A percentile compares a stretch with the other conserved stretches of the same genome.
Conservation (phyloP, 2,888 invertebrate genomes). For the Apotomis turbidana region DNA sequence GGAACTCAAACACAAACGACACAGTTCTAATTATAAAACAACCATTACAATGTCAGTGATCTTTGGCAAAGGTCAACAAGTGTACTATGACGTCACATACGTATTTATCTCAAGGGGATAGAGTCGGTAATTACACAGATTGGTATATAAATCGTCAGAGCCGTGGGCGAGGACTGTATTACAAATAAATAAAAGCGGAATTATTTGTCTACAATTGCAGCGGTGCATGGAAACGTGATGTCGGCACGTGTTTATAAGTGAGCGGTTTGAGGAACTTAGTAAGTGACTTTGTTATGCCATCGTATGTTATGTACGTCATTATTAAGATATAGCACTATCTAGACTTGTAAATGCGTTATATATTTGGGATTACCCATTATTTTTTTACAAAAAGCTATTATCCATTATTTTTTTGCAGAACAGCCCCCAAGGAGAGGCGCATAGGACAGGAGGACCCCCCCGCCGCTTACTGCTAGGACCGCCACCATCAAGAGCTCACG, state of each 20-base stretch:
- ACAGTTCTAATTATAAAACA: slow-evolving; percentile 26
- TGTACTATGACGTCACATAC: neutral
- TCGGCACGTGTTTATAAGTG: slow-evolving; percentile 13
- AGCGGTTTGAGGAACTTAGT: neutral
- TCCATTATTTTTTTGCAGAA: too few species aligned
- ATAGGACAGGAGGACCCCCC: too few species aligned
- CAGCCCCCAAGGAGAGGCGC: too few species aligned
- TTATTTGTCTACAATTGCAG: neutral
- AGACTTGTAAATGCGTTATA: too few species aligned
- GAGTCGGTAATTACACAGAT: slow-evolving; percentile 2
- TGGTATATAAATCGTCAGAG: neutral
- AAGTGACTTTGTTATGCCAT: slow-evolving; percentile 1
- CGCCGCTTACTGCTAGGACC: too few species aligned
- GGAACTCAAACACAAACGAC: slow-evolving; percentile 3
- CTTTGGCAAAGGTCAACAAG: slow-evolving; percentile 33
- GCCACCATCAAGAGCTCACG: too few species aligned
- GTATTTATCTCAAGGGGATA: slow-evolving; percentile 6
- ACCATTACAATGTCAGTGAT: slow-evolving; percentile 32
- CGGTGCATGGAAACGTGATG: slow-evolving; percentile 29
- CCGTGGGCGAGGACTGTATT: slow-evolving; percentile 4
- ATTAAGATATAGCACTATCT: neutral
- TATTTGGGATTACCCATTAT: too few species aligned
- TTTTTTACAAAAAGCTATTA: too few species aligned
- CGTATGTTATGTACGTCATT: neutral
- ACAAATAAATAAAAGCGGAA: slow-evolving; percentile 1